phyloP scores from a whole-genome alignment of 2,888 invertebrate species.

The Aspidiotus rigidus region DNA sequence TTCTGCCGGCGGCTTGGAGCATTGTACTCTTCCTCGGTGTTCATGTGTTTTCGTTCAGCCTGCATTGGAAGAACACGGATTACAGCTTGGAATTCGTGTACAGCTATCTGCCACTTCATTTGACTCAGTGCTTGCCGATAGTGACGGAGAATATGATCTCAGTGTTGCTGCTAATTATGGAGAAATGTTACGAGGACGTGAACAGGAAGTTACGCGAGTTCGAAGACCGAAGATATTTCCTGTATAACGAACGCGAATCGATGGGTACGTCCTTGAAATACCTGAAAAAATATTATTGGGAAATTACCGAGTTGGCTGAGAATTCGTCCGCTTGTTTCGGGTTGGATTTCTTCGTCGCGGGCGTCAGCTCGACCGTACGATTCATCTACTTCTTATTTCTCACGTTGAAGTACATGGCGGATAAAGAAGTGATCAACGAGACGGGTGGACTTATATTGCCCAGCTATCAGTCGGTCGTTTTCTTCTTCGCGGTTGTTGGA shows the following conservation, averaged over 20 bases:
- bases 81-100: conserved; percentile 9
- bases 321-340: conserved; percentile 23
- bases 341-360: conserved; percentile 29
- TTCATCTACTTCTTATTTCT: conserved; percentile 34
- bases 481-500: conserved; percentile 30
- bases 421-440: conserved; percentile 5
- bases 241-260: background rate
- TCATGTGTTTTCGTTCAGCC: background rate
- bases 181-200: conserved; percentile 24
- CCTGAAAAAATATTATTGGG: conserved; percentile 20
- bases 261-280: background rate
- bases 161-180: conserved; percentile 20
- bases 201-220: conserved; percentile 20
- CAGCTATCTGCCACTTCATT: conserved; percentile 16
- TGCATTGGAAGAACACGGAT: conserved; percentile 23
- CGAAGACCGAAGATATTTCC: conserved; percentile 7
- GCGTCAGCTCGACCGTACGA: conserved; percentile 27
- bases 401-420: conserved; percentile 21
- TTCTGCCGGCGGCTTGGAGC: conserved; percentile 13
- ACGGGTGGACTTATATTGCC: conserved; percentile 19
- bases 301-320: conserved; percentile 21
- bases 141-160: conserved; percentile 29
- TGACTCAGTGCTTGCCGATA: conserved; percentile 27
- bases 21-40: conserved; percentile 18
- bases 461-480: conserved; percentile 26